phyloP scores from a whole-genome alignment of 2,888 invertebrate genomes.

The Chaitophorus viminalis region DNA sequence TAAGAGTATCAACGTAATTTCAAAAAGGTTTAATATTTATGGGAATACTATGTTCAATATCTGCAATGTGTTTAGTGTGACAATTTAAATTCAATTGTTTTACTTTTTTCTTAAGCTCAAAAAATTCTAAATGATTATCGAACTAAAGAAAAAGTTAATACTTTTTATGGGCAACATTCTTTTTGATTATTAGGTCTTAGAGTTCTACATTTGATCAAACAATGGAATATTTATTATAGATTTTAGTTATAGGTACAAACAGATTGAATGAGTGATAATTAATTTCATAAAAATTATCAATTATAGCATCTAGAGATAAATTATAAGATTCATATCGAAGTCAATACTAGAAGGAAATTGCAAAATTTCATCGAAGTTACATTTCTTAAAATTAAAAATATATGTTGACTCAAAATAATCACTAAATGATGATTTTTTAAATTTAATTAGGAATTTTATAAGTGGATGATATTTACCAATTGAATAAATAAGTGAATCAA shows the following conservation, averaged over 20 bases:
- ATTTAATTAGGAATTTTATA: not conserved
- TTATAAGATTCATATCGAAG: not conserved
- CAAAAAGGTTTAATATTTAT: not conserved
- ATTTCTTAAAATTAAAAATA: not conserved
- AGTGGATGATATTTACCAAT: conserved; percentile 13
- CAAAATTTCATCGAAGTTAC: not conserved
- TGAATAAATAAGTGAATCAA: not conserved
- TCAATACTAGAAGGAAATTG: not conserved
- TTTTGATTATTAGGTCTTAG: not conserved
- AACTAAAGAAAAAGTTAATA: not conserved
- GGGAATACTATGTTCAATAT: not conserved
- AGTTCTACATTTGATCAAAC: not conserved
- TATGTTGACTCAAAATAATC: not conserved
- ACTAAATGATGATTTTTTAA: not conserved
- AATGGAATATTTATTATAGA: not conserved
- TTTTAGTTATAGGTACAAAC: conserved; percentile 1
- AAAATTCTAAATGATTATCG: not conserved
- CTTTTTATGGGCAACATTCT: not conserved
- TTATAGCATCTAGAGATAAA: not conserved
- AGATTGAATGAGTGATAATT: not conserved
- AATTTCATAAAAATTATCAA: conserved; percentile 12
- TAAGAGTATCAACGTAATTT: not conserved
- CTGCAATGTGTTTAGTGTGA: not conserved
- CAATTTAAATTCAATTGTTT: not conserved
- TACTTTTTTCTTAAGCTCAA: not conserved